Base-by-base conservation (phyloP, 2,888 invertebrate genomes). In the Tubulanus polymorphus region DNA sequence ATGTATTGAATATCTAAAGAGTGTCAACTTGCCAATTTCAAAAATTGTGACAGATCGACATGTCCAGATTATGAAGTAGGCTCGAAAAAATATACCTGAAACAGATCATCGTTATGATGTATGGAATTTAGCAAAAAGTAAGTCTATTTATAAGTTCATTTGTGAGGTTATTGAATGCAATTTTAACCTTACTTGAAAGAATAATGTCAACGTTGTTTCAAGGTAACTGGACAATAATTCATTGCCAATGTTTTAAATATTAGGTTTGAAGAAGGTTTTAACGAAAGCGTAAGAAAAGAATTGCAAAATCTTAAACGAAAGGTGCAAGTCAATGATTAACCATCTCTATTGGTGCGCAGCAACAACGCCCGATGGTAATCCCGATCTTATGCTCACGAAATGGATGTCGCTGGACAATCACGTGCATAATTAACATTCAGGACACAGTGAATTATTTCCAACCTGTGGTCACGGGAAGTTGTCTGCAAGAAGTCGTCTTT, bases 81-180 rank as follows among this genome's bases (percentile, higher is more conserved):
- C 27, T 27, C 48, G 49, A 5, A 32, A 49, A 20, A 30, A 29
- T 8, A 26, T 27, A 20, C 29, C 49, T 29, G 49, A 29, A 18
- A 27, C 20, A 25, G 8, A 29, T 3, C 49, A 49, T 23, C 20
- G 18, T 8, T 32, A 30, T 3, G 49, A 49, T 49, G 29, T 27
- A 5, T 49, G 49, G 49, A 29, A 49, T 49, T 18, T 29, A 5
- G 30, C 12, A 5, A 49, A 49, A 49, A 32, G 49, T n/a, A 49
- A 49, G 28, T 29, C 6, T 18, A 8, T 12, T 45, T 45, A n/a
- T n/a, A n/a, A n/a, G n/a, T n/a, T n/a, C n/a, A n/a, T n/a, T n/a
- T n/a, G n/a, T n/a, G n/a, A n/a, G n/a, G n/a, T n/a, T n/a, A n/a
- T n/a, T n/a, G n/a, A n/a, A n/a, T n/a, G n/a, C n/a, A n/a, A n/a